Conservation (phyloP, 2,888 invertebrate genomes). For the Therioaphis trifolii region DNA sequence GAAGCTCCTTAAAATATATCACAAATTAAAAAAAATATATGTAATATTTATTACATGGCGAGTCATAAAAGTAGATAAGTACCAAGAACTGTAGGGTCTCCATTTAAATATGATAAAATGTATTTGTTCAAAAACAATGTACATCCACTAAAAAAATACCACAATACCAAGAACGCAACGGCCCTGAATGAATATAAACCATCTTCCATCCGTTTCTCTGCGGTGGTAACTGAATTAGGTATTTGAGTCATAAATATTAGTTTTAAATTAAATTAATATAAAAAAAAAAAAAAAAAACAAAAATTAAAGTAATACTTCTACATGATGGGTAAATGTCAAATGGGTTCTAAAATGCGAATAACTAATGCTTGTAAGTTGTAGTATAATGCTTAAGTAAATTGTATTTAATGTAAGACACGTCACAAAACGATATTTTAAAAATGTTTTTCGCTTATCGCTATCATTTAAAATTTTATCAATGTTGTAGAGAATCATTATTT, state of each 20-base stretch:
- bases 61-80: conserved; percentile 63
- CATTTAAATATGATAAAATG: conserved; percentile 78
- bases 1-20: conserved; percentile 73
- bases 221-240: not conserved
- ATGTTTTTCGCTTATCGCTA: conserved; percentile 26
- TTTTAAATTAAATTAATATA: conserved; percentile 14
- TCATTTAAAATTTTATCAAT: conserved; percentile 26
- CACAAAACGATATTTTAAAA: conserved; percentile 56
- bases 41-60: not conserved
- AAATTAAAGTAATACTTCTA: conserved; percentile 15
- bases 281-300: not conserved
- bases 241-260: conserved; percentile 47
- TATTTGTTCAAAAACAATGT: conserved; percentile 83
- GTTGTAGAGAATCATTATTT: no score
- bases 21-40: not conserved
- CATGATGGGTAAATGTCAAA: conserved; percentile 4
- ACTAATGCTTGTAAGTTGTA: not conserved
- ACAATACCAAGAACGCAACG: conserved; percentile 74
- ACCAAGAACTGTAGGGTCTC: conserved; percentile 81
- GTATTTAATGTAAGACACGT: conserved; percentile 29
- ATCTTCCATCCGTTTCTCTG: conserved; percentile 67
- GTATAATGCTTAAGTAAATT: not conserved
- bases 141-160: conserved; percentile 83
- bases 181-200: conserved; percentile 75
- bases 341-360: not conserved